Evolutionary conservation across 2,888 invertebrate genomes (phyloP).

Genomic region (Neoaliturus tenellus): DNA sequence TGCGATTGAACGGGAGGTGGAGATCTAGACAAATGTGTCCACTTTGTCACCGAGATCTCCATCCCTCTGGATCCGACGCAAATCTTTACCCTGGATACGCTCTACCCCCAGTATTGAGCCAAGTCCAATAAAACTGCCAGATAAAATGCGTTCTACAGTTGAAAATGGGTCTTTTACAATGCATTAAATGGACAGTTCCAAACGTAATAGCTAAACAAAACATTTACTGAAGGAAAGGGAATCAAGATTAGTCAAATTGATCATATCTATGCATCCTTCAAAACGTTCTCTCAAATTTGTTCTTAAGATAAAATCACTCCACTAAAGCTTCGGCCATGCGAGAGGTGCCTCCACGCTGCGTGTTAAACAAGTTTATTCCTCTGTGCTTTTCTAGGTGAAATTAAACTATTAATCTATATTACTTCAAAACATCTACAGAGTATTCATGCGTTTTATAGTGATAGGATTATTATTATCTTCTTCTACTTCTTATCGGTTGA

Average conservation of each 20-base stretch:
- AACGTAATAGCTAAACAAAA: no score
- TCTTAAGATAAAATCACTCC: not conserved
- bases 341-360: not conserved
- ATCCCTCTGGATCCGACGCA: not conserved
- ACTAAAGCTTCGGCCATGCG: not conserved
- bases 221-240: no score
- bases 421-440: not conserved
- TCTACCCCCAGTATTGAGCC: no score
- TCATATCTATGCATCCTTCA: no score
- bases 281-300: no score
- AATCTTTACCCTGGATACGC: not conserved
- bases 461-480: not conserved
- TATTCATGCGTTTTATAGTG: not conserved
- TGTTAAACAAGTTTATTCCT: not conserved
- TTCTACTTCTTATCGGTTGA: not conserved
- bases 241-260: no score
- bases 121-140: no score
- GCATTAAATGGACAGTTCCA: no score
- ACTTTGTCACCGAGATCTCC: not conserved
- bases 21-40: constrained; percentile 3
- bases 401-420: not conserved
- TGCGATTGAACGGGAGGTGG: not conserved
- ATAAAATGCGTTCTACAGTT: no score
- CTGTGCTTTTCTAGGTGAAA: constrained; percentile 16
- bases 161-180: no score